phyloP scores from a whole-genome alignment of 2,888 invertebrate species.

The Reticulitermes lucifugus region DNA sequence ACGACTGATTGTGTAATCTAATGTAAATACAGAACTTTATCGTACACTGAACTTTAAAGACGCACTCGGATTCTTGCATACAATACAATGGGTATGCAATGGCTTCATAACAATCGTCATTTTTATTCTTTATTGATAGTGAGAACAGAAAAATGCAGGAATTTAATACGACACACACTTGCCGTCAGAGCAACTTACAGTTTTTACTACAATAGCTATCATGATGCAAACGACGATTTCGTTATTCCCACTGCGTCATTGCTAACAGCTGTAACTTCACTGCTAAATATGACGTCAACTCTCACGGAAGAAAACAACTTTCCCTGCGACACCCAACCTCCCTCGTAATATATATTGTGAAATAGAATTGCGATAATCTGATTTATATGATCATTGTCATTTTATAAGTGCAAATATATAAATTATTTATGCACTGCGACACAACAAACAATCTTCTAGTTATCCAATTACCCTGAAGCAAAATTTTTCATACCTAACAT shows the following conservation, averaged over 20 bases:
- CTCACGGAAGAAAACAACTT: not conserved
- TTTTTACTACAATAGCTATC: not conserved
- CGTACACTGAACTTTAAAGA: not conserved
- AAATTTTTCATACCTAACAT: constrained; percentile 33
- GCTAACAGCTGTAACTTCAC: constrained; percentile 28
- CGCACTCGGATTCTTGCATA: not conserved
- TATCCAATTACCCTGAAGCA: not conserved
- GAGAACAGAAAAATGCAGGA: not conserved
- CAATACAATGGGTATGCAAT: not conserved
- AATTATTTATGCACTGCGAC: not conserved
- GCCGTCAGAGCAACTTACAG: not conserved
- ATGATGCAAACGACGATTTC: constrained; percentile 17
- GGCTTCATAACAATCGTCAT: not conserved
- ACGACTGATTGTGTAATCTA: not conserved
- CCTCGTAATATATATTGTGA: not conserved
- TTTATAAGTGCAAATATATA: not conserved
- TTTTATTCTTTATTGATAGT: not conserved
- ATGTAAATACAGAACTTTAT: not conserved
- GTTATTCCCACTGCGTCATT: constrained; percentile 41
- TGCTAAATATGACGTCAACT: constrained; percentile 40
- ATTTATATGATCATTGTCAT: not conserved
- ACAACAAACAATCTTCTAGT: not conserved
- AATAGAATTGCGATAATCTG: not conserved
- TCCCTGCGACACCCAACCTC: not conserved
- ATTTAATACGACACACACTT: not conserved